Percentiles rank a stretch among this genome's conserved stretches.
phyloP scores from a whole-genome alignment of 1,140 invertebrate genomes.

The Arion vulgaris region DNA sequence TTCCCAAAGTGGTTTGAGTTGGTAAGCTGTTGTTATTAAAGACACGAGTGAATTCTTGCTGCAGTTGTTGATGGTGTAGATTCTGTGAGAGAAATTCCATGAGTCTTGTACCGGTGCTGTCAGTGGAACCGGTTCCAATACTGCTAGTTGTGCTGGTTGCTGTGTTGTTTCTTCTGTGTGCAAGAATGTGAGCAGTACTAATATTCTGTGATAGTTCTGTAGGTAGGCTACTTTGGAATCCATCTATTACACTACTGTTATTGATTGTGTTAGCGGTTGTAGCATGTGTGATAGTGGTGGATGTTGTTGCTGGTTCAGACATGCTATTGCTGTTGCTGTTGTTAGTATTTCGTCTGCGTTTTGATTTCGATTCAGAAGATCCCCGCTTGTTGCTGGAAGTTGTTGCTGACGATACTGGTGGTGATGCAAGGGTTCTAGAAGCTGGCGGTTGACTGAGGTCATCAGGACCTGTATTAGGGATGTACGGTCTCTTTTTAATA shows the following conservation, averaged over 20 bases:
- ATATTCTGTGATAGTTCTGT: background rate
- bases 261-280: background rate
- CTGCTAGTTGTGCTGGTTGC: background rate
- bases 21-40: conserved; percentile 13
- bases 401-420: background rate
- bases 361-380: conserved; percentile 26
- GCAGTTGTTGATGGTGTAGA: background rate
- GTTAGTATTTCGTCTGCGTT: conserved; percentile 7
- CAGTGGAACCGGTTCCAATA: background rate
- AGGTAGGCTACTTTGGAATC: background rate
- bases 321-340: background rate
- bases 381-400: conserved; percentile 9
- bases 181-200: conserved; percentile 13
- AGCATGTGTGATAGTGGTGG: background rate
- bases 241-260: background rate
- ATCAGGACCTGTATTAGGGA: conserved; percentile 43
- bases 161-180: background rate
- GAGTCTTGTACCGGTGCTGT: background rate
- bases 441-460: background rate
- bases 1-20: background rate
- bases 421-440: background rate
- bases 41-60: background rate
- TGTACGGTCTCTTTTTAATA: conserved; percentile 69
- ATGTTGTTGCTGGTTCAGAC: background rate
- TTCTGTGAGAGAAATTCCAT: background rate